phyloP scores from a whole-genome alignment of 2,113 vertebrate genomes.

The Anolis carolinensis region DNA sequence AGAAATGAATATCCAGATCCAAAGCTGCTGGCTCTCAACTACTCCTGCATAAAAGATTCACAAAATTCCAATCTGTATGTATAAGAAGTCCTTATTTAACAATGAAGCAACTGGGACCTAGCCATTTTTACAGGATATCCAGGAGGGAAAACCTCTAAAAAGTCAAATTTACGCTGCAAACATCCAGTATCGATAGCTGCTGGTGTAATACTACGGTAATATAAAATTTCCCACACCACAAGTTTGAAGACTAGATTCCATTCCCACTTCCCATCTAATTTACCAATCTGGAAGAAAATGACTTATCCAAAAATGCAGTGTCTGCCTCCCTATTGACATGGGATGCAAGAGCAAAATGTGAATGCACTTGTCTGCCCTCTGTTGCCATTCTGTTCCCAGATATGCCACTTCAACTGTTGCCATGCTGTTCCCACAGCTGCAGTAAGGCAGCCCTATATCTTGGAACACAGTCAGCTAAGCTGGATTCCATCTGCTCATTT shows the following conservation, averaged over 20 bases:
- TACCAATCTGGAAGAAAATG: not conserved
- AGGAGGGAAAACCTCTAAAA: not conserved
- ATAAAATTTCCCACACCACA: not conserved
- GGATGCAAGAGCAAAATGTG: not conserved
- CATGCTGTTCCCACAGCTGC: not conserved
- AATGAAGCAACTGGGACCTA: no score
- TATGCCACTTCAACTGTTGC: not conserved
- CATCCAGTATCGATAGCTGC: not conserved
- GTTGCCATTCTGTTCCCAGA: not conserved
- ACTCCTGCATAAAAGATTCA: no score
- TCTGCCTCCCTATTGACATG: not conserved
- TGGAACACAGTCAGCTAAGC: not conserved
- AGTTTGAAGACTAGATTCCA: not conserved
- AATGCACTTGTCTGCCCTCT: not conserved
- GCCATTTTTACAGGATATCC: not conserved
- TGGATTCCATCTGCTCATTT: not conserved
- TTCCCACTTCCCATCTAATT: not conserved
- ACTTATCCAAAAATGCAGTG: not conserved
- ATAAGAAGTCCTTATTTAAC: no score
- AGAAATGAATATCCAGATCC: not conserved
- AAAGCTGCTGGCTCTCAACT: not conserved
- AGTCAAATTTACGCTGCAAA: not conserved
- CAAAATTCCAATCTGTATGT: no score
- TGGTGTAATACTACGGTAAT: not conserved
- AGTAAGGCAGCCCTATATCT: not conserved